phyloP scores from a whole-genome alignment of 2,113 vertebrate genomes.

The Grantiella picta region DNA sequence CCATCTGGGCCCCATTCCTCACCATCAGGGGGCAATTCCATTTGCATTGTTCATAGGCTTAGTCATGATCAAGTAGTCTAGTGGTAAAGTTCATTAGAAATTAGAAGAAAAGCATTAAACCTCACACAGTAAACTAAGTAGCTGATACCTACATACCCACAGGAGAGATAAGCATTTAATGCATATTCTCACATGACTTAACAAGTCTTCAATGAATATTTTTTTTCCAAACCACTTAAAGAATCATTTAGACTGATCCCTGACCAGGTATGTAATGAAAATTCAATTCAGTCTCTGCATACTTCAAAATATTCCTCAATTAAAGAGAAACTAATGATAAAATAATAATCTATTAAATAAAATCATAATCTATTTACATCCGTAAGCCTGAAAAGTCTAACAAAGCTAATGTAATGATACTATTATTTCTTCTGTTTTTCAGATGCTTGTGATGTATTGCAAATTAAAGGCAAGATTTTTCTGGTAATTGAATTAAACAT shows the following conservation, averaged over 20 bases:
- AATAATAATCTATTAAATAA: conserved; percentile 33
- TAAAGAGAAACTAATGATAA: conserved; percentile 40
- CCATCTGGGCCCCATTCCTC: conserved; percentile 99
- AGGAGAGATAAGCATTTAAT: conserved; percentile 62
- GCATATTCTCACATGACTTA: conserved; percentile 63
- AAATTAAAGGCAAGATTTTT: conserved; percentile 50
- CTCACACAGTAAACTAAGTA: conserved; percentile 77
- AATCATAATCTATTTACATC: conserved; percentile 32
- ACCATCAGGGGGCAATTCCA: conserved; percentile 97
- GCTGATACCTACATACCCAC: conserved; percentile 69
- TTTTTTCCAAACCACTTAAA: conserved; percentile 45
- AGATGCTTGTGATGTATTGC: conserved; percentile 18
- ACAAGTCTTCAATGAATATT: conserved; percentile 58
- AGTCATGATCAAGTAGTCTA: conserved; percentile 95
- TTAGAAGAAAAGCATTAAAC: conserved; percentile 80
- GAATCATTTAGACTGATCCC: conserved; percentile 59
- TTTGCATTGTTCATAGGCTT: conserved; percentile 98
- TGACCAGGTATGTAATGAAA: conserved; percentile 62
- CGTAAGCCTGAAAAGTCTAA: conserved; percentile 54
- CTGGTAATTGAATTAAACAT: not conserved
- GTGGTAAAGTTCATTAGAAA: conserved; percentile 96
- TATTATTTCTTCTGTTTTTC: conserved; percentile 39
- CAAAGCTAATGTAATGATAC: conserved; percentile 54
- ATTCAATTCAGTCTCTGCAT: conserved; percentile 49
- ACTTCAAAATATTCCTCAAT: conserved; percentile 63